Conservation (phyloP, 2,113 vertebrate species). For the Athene noctua region DNA sequence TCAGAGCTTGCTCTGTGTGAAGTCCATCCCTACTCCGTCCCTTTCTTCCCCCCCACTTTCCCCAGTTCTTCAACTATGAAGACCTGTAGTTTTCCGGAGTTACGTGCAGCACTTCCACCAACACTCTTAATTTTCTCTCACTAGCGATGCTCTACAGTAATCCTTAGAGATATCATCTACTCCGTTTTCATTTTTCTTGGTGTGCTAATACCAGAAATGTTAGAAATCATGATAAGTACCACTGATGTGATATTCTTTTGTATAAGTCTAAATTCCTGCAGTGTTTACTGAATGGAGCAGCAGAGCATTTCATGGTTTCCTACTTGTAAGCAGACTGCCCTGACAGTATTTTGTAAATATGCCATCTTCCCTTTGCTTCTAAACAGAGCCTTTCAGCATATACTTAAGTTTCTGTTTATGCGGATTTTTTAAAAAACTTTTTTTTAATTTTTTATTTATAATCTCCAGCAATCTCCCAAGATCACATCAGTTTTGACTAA, state of each 20-base stretch:
- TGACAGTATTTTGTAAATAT: neutral
- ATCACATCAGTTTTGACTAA: neutral
- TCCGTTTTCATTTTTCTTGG: neutral
- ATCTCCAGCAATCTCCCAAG: neutral
- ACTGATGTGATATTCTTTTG: neutral
- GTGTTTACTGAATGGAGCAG: neutral
- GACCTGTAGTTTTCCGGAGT: neutral
- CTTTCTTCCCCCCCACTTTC: neutral
- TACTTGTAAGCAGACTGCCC: neutral
- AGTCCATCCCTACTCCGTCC: neutral
- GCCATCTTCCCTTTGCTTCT: neutral
- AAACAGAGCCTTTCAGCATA: neutral
- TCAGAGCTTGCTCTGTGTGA: neutral
- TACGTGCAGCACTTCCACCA: neutral
- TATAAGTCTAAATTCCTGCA: neutral
- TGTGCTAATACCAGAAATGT: neutral
- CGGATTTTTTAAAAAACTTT: too few relatives aligned
- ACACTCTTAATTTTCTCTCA: neutral
- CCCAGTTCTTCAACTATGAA: neutral
- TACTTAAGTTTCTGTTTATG: neutral
- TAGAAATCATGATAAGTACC: neutral
- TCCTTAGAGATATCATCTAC: neutral
- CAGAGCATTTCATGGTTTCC: neutral
- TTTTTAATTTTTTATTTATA: neutral
- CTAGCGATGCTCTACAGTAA: neutral